Evolutionary conservation across 2,113 vertebrate genomes (phyloP), one percentile per base, ranked within the genome.

Genomic region (Solea solea): DNA sequence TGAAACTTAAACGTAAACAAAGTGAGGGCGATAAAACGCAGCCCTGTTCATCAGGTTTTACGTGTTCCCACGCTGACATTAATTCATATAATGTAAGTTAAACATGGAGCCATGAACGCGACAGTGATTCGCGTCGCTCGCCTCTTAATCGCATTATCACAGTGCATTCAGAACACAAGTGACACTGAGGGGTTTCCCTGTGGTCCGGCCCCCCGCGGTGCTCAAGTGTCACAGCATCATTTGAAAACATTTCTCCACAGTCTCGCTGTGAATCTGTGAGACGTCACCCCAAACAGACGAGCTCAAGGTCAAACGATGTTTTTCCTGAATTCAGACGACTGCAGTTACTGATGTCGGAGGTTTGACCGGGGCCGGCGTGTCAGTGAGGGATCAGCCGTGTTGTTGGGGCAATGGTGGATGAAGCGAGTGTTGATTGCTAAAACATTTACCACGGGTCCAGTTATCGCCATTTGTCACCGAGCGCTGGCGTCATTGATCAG

Each of bases 401-500:
- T 39, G 76, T 60, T 48, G 68, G 60, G 13, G 57, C 56, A 76
- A 71, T 46, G 49, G 53, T 25, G 68, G 65, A 72, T 76, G 78
- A 83, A 64, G 72, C 77, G 1, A 53, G 72, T 57, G 80, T 77
- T 82, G 76, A 89, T 83, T 58, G 80, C 75, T 77, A 64, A 76
- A 86, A 82, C 73, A 76, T 86, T 87, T 84, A 83, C 76, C 21
- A 51, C 39, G 50, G 45, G 55, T 59, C 72, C 71, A 45, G 76
- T 65, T 51, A 54, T 63, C 51, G 64, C 52, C 8, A 71, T 89
- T 86, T 76, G 55, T 89, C 81, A 85, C 77, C 8, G 40, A 44
- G 73, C 59, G 12, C 7, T 7, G 50, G 60, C 27, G 0, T 46
- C 86, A 77, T 84, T 85, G 84, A 88, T 87, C 88, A 86, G 84